Percentiles rank a stretch among this genome's conserved stretches.
Evolutionary conservation across 2,797 vertebrate species (phyloP).

Genomic region (Typhlichthys eigenmanni): DNA sequence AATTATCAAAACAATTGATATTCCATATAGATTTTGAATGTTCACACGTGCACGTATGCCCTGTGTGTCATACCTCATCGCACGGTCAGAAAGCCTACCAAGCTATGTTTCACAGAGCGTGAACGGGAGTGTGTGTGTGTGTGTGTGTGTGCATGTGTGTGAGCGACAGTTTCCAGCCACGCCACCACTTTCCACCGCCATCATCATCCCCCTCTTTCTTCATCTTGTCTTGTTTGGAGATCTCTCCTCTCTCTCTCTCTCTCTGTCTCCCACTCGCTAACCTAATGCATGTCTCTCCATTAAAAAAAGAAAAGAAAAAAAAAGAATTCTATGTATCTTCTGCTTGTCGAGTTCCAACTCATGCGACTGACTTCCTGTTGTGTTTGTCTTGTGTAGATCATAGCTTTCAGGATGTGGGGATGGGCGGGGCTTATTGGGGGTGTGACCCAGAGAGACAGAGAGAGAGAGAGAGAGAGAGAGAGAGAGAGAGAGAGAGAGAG

Average conservation of each 20-base stretch:
- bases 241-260: slow-evolving; percentile 50
- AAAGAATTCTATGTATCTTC: slow-evolving; percentile 21
- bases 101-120: slow-evolving; percentile 40
- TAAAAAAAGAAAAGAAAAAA: background rate
- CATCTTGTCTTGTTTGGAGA: slow-evolving; percentile 31
- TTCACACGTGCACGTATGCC: background rate
- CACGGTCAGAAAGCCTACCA: slow-evolving; percentile 30
- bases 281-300: slow-evolving; percentile 48
- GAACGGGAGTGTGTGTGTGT: slow-evolving; percentile 12
- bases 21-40: slow-evolving; percentile 12
- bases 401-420: slow-evolving; percentile 70
- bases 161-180: slow-evolving; percentile 73
- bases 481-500: slow-evolving; percentile 32
- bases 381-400: slow-evolving; percentile 21
- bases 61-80: slow-evolving; percentile 5
- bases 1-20: slow-evolving; percentile 6
- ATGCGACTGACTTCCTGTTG: slow-evolving; percentile 70
- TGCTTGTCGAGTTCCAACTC: slow-evolving; percentile 50
- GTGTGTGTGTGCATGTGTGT: slow-evolving; percentile 29
- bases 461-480: slow-evolving; percentile 21
- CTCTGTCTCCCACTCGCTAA: slow-evolving; percentile 59
- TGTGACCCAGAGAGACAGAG: slow-evolving; percentile 42
- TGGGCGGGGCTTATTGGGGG: slow-evolving; percentile 60
- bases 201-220: slow-evolving; percentile 62
- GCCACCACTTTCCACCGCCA: slow-evolving; percentile 71